A percentile compares a stretch with the other conserved stretches of the same genome.
These are phyloP conservation scores for Xylota segnis DNA, from an alignment of 2,888 invertebrate genomes.

Conservation along the genomic window DNA sequence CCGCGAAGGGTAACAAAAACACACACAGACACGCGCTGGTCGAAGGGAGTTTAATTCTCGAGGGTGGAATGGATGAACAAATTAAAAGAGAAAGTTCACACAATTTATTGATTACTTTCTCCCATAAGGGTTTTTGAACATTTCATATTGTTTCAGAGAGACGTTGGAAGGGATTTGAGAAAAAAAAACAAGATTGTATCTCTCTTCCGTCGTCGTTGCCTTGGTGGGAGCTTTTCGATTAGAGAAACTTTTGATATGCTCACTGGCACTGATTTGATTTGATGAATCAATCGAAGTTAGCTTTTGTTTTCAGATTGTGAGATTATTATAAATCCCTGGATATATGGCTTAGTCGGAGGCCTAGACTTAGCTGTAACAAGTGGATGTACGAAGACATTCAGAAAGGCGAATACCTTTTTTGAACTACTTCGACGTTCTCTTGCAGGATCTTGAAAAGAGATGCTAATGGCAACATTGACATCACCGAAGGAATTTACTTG, in stretches of 20 bases:
- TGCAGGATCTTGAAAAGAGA: too few species aligned
- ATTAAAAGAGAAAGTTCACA: slow-evolving; percentile 71
- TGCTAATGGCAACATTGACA: too few species aligned
- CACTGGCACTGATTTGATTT: slow-evolving; percentile 19
- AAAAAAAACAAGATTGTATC: slow-evolving; percentile 7
- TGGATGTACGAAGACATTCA: too few species aligned
- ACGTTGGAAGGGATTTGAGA: slow-evolving; percentile 12
- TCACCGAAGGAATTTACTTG: too few species aligned
- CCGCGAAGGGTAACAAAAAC: slow-evolving; percentile 51
- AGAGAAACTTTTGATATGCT: slow-evolving; percentile 11
- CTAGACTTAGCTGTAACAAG: too few species aligned
- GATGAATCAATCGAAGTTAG: slow-evolving; percentile 35
- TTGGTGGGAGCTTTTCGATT: slow-evolving; percentile 47
- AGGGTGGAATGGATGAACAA: slow-evolving; percentile 51
- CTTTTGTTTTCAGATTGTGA: not conserved
- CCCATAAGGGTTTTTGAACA: slow-evolving; percentile 22
- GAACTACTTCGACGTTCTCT: too few species aligned
- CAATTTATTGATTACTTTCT: slow-evolving; percentile 73
- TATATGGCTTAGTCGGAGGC: too few species aligned
- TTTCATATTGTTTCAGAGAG: slow-evolving; percentile 39
- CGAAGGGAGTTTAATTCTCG: not conserved
- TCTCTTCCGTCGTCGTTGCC: slow-evolving; percentile 28
- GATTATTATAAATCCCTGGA: not conserved
- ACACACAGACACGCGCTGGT: too few species aligned
- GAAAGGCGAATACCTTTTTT: too few species aligned